A percentile compares a stretch with the other conserved stretches of the same genome.
Evolutionary conservation across 2,113 vertebrate genomes (phyloP).

Genomic region (Typhlomys cinereus): DNA sequence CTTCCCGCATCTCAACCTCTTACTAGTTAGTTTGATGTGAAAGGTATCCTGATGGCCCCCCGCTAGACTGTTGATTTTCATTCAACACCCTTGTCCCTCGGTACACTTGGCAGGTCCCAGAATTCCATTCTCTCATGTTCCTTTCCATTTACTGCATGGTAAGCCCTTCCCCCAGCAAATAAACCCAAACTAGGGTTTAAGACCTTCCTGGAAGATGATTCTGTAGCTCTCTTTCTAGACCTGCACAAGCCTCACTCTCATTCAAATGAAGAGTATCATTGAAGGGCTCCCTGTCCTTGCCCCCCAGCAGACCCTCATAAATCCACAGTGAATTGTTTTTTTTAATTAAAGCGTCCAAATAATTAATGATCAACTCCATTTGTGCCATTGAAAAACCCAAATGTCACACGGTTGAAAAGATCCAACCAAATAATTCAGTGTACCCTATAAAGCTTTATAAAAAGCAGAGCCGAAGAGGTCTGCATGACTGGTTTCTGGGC

Average conservation of each 20-base stretch:
- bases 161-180: constrained; percentile 57
- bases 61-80: constrained; percentile 63
- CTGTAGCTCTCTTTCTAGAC: constrained; percentile 71
- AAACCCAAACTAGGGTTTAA: constrained; percentile 71
- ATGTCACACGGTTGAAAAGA: constrained; percentile 84
- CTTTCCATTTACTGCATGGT: constrained; percentile 57
- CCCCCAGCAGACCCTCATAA: constrained; percentile 81
- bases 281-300: constrained; percentile 75
- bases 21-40: constrained; percentile 30
- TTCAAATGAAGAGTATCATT: constrained; percentile 75
- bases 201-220: constrained; percentile 74
- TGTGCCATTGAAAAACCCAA: constrained; percentile 83
- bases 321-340: constrained; percentile 74
- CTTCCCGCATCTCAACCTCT: not conserved
- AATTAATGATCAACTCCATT: constrained; percentile 80
- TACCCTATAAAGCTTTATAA: constrained; percentile 86
- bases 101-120: constrained; percentile 56
- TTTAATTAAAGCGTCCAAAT: constrained; percentile 82
- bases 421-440: constrained; percentile 87
- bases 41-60: constrained; percentile 45
- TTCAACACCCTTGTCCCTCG: not conserved
- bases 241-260: constrained; percentile 71
- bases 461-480: constrained; percentile 80
- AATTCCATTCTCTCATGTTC: constrained; percentile 49
- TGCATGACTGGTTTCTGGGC: constrained; percentile 85